These are phyloP conservation scores for Eleginops maclovinus DNA, from an alignment of 2,113 vertebrate species.

Conservation along the genomic window DNA sequence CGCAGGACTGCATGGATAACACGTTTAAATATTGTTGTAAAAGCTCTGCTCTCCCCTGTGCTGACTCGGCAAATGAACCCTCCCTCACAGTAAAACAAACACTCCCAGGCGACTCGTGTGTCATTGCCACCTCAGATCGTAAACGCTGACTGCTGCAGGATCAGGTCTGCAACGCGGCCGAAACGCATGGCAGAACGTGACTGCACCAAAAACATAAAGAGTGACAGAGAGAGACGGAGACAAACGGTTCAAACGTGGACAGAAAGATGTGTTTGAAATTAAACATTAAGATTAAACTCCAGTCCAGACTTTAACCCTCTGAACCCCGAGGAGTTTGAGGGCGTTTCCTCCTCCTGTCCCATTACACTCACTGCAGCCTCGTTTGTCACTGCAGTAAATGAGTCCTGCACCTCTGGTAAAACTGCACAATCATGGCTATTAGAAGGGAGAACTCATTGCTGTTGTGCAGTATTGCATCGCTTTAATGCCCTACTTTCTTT, in stretches of 20 bases:
- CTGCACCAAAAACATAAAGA: neutral
- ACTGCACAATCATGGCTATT: too few species aligned
- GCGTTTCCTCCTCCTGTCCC: too few species aligned
- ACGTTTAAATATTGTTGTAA: constrained; percentile 11
- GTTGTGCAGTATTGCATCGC: too few species aligned
- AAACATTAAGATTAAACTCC: neutral
- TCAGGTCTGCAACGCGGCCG: neutral
- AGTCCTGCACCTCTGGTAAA: too few species aligned
- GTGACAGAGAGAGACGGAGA: neutral
- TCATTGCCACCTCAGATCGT: constrained; percentile 14
- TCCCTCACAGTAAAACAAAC: constrained; percentile 37
- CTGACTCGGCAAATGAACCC: constrained; percentile 47
- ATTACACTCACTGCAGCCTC: too few species aligned
- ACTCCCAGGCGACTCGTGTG: constrained; percentile 1
- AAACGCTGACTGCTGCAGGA: constrained; percentile 37
- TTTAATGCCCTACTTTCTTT: too few species aligned
- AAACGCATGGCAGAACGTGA: neutral
- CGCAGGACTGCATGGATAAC: constrained; percentile 9
- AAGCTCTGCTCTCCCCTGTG: constrained; percentile 12
- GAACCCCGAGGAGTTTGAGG: too few species aligned
- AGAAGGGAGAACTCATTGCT: too few species aligned
- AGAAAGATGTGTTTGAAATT: too few species aligned
- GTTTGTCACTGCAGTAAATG: too few species aligned
- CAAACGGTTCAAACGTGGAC: too few species aligned
- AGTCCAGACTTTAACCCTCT: too few species aligned